phyloP scores from a whole-genome alignment of 2,113 vertebrate species.

The Oxygymnocypris stewartii region DNA sequence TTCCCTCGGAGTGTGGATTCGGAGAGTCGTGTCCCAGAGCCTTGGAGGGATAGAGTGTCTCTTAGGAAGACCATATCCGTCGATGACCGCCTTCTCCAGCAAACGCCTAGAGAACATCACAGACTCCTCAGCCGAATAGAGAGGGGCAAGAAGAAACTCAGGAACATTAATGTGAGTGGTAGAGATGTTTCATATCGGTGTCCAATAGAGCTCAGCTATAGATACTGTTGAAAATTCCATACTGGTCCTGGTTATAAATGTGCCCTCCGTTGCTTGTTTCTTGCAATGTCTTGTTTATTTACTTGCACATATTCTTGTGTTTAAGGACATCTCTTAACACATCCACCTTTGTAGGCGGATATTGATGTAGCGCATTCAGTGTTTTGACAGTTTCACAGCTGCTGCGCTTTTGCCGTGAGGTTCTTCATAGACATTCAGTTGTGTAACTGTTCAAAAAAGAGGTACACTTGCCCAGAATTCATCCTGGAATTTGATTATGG shows the following conservation, averaged over 20 bases:
- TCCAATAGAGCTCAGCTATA: background rate
- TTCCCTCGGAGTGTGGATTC: slow-evolving; percentile 59
- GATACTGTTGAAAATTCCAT: slow-evolving; percentile 1
- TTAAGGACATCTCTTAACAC: slow-evolving; percentile 27
- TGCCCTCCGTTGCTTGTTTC: slow-evolving; percentile 3
- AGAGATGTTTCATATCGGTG: slow-evolving; percentile 17
- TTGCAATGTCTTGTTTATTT: slow-evolving; percentile 38
- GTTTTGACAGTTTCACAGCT: slow-evolving; percentile 46
- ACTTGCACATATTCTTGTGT: slow-evolving; percentile 11
- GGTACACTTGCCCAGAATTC: slow-evolving; percentile 17
- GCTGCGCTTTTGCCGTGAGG: slow-evolving; percentile 2
- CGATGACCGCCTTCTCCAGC: slow-evolving; percentile 76
- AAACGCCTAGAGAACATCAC: slow-evolving; percentile 65
- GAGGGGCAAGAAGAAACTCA: slow-evolving; percentile 73
- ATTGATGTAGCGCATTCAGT: slow-evolving; percentile 30
- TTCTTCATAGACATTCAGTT: slow-evolving; percentile 28
- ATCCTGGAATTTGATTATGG: slow-evolving; percentile 20
- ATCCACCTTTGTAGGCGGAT: slow-evolving; percentile 35
- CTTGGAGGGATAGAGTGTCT: slow-evolving; percentile 68
- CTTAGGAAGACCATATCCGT: slow-evolving; percentile 78
- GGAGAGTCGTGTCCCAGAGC: slow-evolving; percentile 62
- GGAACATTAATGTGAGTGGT: slow-evolving; percentile 79
- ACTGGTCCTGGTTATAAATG: background rate
- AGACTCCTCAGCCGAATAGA: slow-evolving; percentile 70
- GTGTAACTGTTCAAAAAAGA: slow-evolving; percentile 33